A percentile compares a stretch with the other conserved stretches of the same genome.
These are phyloP conservation scores for Brachionus plicatilis DNA, from an alignment of 1,140 invertebrate species.

Conservation along the genomic window DNA sequence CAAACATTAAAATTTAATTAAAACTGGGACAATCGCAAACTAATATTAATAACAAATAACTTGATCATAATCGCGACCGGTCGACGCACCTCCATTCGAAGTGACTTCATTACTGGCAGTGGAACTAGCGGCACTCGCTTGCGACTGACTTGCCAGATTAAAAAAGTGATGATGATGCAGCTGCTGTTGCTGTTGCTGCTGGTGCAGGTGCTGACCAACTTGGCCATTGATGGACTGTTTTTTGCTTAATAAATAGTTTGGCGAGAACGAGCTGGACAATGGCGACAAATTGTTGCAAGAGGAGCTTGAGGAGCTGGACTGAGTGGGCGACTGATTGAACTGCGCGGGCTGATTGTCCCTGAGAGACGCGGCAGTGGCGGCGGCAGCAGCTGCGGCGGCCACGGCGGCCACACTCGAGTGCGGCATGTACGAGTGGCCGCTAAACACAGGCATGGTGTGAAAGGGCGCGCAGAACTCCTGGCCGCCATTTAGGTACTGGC, in stretches of 20 bases:
- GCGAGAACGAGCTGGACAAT: background rate
- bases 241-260: background rate
- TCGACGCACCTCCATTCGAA: background rate
- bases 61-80: constrained; percentile 7
- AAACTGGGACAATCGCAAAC: background rate
- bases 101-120: background rate
- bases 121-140: background rate
- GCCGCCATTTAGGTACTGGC: background rate
- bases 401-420: constrained; percentile 19
- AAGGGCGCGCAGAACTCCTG: constrained; percentile 13
- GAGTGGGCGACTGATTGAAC: background rate
- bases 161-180: background rate
- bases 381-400: constrained; percentile 10
- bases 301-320: background rate
- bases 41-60: constrained; percentile 26
- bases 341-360: background rate
- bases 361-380: background rate
- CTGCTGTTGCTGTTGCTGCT: background rate
- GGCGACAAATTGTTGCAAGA: background rate
- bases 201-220: background rate
- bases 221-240: constrained; percentile 1
- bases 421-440: background rate
- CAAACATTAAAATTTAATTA: background rate
- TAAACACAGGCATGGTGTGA: constrained; percentile 13
- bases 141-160: background rate